phyloP scores from a whole-genome alignment of 2,888 invertebrate genomes.

The Lepidochrysops patricia region DNA sequence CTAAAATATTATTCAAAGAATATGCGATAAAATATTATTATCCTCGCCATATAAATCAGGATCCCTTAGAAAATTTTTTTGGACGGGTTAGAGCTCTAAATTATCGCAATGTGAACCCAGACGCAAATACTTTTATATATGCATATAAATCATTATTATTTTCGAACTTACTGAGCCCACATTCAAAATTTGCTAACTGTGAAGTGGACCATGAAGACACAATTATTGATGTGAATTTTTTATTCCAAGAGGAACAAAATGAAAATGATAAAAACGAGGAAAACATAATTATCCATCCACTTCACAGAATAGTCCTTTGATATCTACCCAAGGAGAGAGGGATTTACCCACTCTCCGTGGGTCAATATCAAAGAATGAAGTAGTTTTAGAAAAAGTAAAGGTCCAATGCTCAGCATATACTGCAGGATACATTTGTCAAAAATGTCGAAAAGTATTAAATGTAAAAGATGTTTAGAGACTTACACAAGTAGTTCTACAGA shows the following conservation, averaged over 20 bases:
- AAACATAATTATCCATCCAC: not conserved
- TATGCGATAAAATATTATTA: constrained; percentile 23
- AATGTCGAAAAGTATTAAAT: constrained; percentile 16
- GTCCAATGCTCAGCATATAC: constrained; percentile 19
- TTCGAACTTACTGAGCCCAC: not conserved
- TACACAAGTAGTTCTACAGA: not conserved
- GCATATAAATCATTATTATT: not conserved
- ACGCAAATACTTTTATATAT: constrained; percentile 11
- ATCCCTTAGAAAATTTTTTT: constrained; percentile 27
- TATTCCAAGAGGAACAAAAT: constrained; percentile 8
- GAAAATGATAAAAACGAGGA: not conserved
- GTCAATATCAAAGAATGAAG: not conserved
- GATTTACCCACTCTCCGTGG: too few relatives aligned
- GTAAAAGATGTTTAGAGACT: constrained; percentile 11
- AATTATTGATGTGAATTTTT: constrained; percentile 4
- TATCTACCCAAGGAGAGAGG: too few relatives aligned
- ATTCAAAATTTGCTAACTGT: not conserved
- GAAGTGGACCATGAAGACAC: constrained; percentile 11
- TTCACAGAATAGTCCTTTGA: constrained; percentile 9
- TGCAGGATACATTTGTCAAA: constrained; percentile 19
- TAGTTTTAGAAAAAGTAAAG: constrained; percentile 14
- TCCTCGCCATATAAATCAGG: constrained; percentile 26
- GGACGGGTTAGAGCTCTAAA: constrained; percentile 26
- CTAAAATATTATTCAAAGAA: constrained; percentile 21
- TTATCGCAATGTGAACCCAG: constrained; percentile 26